phyloP scores from a whole-genome alignment of 1,140 invertebrate species.

The Meloidogyne floridensis region DNA sequence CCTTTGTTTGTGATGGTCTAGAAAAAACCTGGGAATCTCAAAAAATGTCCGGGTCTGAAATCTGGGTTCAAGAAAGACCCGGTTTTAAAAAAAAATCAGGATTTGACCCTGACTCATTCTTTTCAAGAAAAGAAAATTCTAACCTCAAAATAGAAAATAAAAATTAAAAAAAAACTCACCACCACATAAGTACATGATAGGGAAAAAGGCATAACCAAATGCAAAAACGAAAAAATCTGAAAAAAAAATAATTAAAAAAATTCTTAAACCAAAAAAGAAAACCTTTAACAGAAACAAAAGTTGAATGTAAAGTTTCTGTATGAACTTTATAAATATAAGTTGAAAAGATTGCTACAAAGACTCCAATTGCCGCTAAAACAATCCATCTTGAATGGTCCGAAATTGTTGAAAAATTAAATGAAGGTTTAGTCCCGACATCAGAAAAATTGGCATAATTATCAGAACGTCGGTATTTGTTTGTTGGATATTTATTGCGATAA shows the following conservation, averaged over 20 bases:
- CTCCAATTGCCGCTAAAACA: constrained; percentile 14
- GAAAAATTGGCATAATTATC: background rate
- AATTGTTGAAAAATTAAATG: background rate
- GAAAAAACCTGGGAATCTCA: no score
- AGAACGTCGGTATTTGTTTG: constrained; percentile 33
- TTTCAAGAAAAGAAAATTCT: no score
- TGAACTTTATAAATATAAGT: constrained; percentile 48
- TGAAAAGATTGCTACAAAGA: constrained; percentile 41
- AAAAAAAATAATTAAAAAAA: constrained; percentile 41
- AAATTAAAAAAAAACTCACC: constrained; percentile 26
- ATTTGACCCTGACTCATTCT: no score
- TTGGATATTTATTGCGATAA: constrained; percentile 10
- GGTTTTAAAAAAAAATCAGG: no score
- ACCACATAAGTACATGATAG: constrained; percentile 39
- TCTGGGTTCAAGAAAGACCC: no score
- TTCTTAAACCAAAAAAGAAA: constrained; percentile 26
- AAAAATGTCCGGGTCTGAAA: no score
- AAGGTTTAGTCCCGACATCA: background rate
- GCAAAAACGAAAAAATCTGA: constrained; percentile 33
- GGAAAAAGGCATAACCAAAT: constrained; percentile 50
- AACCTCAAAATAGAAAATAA: background rate
- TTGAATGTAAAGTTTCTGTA: constrained; percentile 34
- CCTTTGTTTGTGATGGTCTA: no score
- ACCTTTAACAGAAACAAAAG: constrained; percentile 31
- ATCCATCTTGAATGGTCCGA: constrained; percentile 36